A percentile compares a stretch with the other conserved stretches of the same genome.
Conservation (phyloP, 1,140 invertebrate genomes). For the Radopholus similis region DNA sequence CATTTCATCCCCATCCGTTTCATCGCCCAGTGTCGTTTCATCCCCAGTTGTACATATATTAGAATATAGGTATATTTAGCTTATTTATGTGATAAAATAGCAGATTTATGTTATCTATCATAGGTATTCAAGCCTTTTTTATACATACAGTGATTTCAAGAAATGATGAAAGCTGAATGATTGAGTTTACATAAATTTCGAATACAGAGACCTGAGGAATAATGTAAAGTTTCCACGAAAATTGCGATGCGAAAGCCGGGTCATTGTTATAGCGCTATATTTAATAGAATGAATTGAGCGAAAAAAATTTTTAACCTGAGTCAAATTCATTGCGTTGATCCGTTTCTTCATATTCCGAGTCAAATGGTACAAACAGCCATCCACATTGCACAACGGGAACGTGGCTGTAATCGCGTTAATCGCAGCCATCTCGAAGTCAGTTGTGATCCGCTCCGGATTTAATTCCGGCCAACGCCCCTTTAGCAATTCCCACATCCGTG, state of each 20-base stretch:
- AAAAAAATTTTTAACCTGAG: not conserved
- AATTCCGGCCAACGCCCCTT: conserved; percentile 2
- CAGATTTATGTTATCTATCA: no score
- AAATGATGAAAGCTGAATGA: no score
- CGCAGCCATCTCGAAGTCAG: conserved; percentile 1
- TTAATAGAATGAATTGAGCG: not conserved
- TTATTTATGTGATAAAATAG: no score
- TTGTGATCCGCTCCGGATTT: not conserved
- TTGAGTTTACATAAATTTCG: no score
- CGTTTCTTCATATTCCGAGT: not conserved
- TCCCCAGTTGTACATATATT: no score
- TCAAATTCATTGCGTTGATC: not conserved
- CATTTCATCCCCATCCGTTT: no score
- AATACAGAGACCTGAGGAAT: no score
- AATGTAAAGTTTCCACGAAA: no score
- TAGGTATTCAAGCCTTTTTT: no score
- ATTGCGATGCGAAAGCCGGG: not conserved
- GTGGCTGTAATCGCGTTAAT: not conserved
- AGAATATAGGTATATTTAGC: no score
- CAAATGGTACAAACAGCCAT: not conserved
- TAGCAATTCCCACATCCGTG: not conserved
- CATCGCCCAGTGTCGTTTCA: no score
- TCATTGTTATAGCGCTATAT: not conserved
- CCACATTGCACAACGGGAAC: not conserved
- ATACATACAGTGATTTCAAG: no score